phyloP scores from a whole-genome alignment of 1,140 invertebrate species.

The Telenomus remus region DNA sequence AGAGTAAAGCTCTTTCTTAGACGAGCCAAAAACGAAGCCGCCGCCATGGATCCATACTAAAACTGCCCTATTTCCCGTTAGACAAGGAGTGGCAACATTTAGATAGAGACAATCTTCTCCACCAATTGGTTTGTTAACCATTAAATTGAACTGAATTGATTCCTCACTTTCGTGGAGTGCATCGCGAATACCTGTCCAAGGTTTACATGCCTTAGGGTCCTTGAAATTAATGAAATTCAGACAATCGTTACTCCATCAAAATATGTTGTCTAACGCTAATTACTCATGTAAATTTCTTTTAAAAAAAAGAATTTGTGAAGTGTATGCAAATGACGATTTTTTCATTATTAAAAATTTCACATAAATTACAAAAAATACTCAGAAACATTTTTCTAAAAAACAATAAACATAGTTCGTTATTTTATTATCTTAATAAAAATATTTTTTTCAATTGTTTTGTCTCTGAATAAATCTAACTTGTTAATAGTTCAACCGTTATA shows the following conservation, averaged over 20 bases:
- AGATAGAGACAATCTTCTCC: slow-evolving; percentile 87
- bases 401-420: too few relatives aligned
- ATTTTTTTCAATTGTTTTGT: too few relatives aligned
- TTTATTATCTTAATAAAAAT: too few relatives aligned
- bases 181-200: slow-evolving; percentile 60
- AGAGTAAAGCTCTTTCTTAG: slow-evolving; percentile 69
- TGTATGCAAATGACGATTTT: too few relatives aligned
- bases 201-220: slow-evolving; percentile 56
- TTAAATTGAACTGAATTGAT: slow-evolving; percentile 40
- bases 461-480: too few relatives aligned
- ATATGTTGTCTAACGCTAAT: too few relatives aligned
- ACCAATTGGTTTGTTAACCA: slow-evolving; percentile 65
- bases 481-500: too few relatives aligned
- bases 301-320: too few relatives aligned
- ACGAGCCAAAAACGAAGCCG: slow-evolving; percentile 75
- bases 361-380: too few relatives aligned
- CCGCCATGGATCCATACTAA: slow-evolving; percentile 85
- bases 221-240: slow-evolving; percentile 19
- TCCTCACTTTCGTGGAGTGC: slow-evolving; percentile 44
- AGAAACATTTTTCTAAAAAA: too few relatives aligned
- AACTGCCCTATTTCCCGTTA: slow-evolving; percentile 77
- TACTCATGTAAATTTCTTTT: too few relatives aligned
- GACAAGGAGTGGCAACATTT: slow-evolving; percentile 84
- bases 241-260: neutral
- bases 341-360: too few relatives aligned